phyloP scores from a whole-genome alignment of 2,888 invertebrate species.

The Drosophila anomelani region DNA sequence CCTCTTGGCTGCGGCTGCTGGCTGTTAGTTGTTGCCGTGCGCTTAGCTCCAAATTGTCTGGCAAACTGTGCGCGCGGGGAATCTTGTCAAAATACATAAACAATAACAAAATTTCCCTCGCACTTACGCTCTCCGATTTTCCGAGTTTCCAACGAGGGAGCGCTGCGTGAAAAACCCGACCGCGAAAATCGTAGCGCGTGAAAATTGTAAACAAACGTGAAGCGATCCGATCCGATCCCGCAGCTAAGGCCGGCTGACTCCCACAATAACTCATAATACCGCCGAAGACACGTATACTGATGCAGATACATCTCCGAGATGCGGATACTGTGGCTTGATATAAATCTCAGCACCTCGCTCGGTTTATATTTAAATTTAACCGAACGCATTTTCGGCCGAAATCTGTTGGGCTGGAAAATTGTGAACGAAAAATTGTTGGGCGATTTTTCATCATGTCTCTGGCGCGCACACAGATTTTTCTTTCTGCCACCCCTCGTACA shows the following conservation, averaged over 20 bases:
- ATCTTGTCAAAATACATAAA: constrained; percentile 84
- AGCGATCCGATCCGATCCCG: constrained; percentile 49
- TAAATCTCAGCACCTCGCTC: constrained; percentile 74
- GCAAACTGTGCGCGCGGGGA: constrained; percentile 65
- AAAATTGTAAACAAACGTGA: constrained; percentile 76
- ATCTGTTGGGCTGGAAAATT: constrained; percentile 61
- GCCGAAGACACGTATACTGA: constrained; percentile 25
- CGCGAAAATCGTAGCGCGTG: constrained; percentile 78
- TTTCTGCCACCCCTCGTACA: constrained; percentile 27
- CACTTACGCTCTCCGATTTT: constrained; percentile 71
- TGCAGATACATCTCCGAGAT: constrained; percentile 35
- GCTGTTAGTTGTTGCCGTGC: constrained; percentile 6
- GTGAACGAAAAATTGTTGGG: constrained; percentile 77
- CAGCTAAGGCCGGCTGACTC: constrained; percentile 73
- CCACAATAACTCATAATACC: constrained; percentile 78
- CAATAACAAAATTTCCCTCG: constrained; percentile 76
- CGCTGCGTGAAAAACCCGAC: constrained; percentile 76
- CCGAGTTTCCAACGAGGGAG: constrained; percentile 16
- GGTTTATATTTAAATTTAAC: constrained; percentile 76
- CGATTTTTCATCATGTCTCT: constrained; percentile 79
- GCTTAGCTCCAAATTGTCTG: constrained; percentile 74
- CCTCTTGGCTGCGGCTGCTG: constrained; percentile 20
- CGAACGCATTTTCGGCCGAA: constrained; percentile 58
- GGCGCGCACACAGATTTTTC: constrained; percentile 67
- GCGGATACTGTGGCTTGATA: constrained; percentile 42